Evolutionary conservation across 2,113 vertebrate species (phyloP).

Genomic region (Austrofundulus limnaeus): DNA sequence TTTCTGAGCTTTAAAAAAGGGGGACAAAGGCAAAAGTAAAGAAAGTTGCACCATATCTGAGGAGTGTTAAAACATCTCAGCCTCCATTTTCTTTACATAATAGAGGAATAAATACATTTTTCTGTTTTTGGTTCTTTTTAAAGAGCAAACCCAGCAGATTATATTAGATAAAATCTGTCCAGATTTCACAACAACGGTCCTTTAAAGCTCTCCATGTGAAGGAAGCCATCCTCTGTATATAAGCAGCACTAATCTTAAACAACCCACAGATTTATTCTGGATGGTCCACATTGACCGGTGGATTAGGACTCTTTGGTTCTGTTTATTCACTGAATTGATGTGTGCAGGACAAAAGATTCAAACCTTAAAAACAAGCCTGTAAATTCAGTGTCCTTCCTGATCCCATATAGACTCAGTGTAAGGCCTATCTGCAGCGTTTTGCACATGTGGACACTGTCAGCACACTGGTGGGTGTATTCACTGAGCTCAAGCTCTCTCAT

Average conservation of each 20-base stretch:
- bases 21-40: too few species aligned
- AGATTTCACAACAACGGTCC: constrained; percentile 37
- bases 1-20: too few species aligned
- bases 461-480: constrained; percentile 71
- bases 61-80: constrained; percentile 11
- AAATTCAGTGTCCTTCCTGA: constrained; percentile 65
- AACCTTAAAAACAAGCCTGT: constrained; percentile 48
- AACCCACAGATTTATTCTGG: constrained; percentile 38
- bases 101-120: constrained; percentile 25
- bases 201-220: constrained; percentile 46
- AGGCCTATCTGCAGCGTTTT: constrained; percentile 64
- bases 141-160: constrained; percentile 31
- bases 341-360: constrained; percentile 24
- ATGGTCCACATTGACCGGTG: constrained; percentile 64
- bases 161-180: constrained; percentile 43
- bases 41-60: too few species aligned
- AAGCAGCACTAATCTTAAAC: constrained; percentile 50
- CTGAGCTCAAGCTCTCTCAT: constrained; percentile 56
- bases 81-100: constrained; percentile 15
- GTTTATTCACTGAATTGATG: constrained; percentile 46
- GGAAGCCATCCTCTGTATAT: constrained; percentile 34
- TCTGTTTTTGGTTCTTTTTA: constrained; percentile 22
- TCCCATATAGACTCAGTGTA: constrained; percentile 60
- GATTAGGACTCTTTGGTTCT: constrained; percentile 57
- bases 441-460: constrained; percentile 70